Evolutionary conservation across 2,797 vertebrate genomes (phyloP).

Genomic region (Lacerta bilineata): DNA sequence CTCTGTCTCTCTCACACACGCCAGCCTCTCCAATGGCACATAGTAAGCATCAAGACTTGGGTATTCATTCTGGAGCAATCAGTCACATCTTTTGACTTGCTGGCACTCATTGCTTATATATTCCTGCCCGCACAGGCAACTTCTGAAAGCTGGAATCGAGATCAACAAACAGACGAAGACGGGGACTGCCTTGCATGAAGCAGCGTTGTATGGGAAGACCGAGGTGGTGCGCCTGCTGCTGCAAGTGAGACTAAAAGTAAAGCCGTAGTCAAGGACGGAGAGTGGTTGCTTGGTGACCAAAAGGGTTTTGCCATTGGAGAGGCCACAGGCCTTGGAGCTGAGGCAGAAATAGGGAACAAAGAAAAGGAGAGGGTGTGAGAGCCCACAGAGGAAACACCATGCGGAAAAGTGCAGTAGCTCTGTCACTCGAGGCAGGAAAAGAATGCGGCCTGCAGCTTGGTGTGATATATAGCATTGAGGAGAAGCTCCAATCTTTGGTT

Average conservation of each 20-base stretch:
- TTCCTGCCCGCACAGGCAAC: slow-evolving; percentile 80
- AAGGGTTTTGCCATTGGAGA: neutral
- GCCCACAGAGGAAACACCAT: neutral
- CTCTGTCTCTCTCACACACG: no score
- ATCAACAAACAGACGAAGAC: slow-evolving; percentile 95
- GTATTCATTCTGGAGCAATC: neutral
- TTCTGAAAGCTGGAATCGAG: slow-evolving; percentile 93
- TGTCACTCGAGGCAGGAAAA: neutral
- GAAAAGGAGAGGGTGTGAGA: neutral
- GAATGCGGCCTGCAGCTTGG: neutral
- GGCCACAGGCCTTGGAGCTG: neutral
- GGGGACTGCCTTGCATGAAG: slow-evolving; percentile 93
- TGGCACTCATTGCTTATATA: neutral
- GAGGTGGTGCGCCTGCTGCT: slow-evolving; percentile 94
- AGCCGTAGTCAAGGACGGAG: neutral
- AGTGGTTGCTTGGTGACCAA: neutral
- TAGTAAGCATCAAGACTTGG: neutral
- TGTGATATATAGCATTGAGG: no score
- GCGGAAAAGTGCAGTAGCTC: neutral
- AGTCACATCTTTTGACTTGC: neutral
- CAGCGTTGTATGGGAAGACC: slow-evolving; percentile 92
- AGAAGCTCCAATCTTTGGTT: no score
- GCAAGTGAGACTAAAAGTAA: slow-evolving; percentile 80
- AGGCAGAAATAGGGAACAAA: neutral
- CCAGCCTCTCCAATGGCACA: neutral